Conservation (phyloP, 2,888 invertebrate species). For the Zygothrica quintamaculata region DNA sequence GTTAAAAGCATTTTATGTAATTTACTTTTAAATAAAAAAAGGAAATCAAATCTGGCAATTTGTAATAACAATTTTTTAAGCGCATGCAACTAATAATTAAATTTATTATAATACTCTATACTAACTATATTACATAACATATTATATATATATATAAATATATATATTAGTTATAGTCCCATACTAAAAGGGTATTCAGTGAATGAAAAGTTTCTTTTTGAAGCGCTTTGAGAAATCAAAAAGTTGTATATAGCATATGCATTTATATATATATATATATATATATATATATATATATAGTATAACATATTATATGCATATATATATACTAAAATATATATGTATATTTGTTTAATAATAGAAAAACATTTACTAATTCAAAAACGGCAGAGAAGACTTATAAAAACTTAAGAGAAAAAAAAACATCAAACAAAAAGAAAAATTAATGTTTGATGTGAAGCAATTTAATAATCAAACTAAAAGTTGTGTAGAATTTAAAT, state of each 20-base stretch:
- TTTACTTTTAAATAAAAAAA: conserved; percentile 17
- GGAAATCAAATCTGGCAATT: not conserved
- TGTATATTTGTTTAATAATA: conserved; percentile 28
- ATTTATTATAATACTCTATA: no score
- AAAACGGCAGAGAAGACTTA: conserved; percentile 70
- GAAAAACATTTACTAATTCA: conserved; percentile 45
- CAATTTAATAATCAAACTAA: conserved; percentile 56
- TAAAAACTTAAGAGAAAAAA: conserved; percentile 58
- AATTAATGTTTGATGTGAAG: no score
- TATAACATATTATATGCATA: conserved; percentile 19
- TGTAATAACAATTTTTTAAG: not conserved
- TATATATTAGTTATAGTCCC: no score
- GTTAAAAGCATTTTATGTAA: conserved; percentile 43
- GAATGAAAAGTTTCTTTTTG: not conserved
- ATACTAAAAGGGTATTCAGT: no score
- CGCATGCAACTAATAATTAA: conserved; percentile 2
- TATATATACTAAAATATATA: conserved; percentile 25
- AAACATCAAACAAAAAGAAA: conserved; percentile 15
- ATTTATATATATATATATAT: conserved; percentile 34
- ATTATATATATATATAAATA: no score
- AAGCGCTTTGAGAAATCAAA: not conserved
- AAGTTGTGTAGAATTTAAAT: conserved; percentile 72
- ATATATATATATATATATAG: conserved; percentile 31
- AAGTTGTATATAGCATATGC: conserved; percentile 63
- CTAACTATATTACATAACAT: no score